phyloP scores from a whole-genome alignment of 2,888 invertebrate genomes.

The Pristionchus fissidentatus region DNA sequence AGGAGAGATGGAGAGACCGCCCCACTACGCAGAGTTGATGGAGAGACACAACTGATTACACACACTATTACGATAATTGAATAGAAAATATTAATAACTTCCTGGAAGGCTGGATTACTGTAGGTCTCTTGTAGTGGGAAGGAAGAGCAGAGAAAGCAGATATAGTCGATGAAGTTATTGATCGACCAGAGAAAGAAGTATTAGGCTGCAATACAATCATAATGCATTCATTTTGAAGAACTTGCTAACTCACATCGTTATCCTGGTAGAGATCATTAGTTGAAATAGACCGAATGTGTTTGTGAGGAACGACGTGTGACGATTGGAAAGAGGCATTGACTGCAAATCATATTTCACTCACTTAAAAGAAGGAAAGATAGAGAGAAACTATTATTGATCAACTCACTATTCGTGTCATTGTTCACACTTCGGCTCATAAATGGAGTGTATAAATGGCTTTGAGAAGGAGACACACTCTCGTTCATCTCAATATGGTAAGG shows the following conservation, averaged over 20 bases:
- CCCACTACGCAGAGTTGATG: constrained; percentile 52
- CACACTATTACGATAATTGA: neutral
- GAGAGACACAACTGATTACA: constrained; percentile 36
- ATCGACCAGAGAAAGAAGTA: constrained; percentile 62
- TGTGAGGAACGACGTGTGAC: neutral
- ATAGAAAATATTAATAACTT: neutral
- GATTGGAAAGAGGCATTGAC: constrained; percentile 21
- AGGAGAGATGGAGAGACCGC: constrained; percentile 60
- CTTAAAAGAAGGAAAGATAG: too few species aligned
- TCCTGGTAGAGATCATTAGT: constrained; percentile 17
- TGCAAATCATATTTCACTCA: neutral
- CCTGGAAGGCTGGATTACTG: constrained; percentile 66
- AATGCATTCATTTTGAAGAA: neutral
- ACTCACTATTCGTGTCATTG: neutral
- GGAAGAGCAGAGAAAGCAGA: constrained; percentile 63
- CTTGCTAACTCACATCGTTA: constrained; percentile 12
- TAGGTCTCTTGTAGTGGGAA: constrained; percentile 67
- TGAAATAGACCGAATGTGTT: constrained; percentile 1
- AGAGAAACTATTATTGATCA: neutral
- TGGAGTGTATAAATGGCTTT: constrained; percentile 3
- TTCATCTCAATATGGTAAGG: neutral
- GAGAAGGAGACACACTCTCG: neutral
- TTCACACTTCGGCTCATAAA: neutral
- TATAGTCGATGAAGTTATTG: constrained; percentile 56
- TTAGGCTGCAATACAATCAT: constrained; percentile 54